Base-by-base conservation (phyloP, 2,113 vertebrate genomes). In the Coturnix japonica region DNA sequence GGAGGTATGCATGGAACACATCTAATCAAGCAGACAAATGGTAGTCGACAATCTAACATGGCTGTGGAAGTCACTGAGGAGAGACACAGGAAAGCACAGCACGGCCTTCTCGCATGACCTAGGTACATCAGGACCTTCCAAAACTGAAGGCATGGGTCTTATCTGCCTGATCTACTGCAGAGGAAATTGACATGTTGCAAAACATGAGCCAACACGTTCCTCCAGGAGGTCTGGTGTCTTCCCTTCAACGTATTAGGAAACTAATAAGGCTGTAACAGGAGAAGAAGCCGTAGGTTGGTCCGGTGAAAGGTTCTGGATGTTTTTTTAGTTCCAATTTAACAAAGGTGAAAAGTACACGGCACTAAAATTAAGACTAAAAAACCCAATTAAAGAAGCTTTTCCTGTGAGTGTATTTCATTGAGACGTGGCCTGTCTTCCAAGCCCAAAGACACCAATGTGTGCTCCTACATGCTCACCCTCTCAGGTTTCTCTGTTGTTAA, bases 1-100 rank as follows among this genome's bases (percentile, higher is more conserved):
- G 41, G 74, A 96, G 77, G 85, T 84, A 88, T 4, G 37, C 77
- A 75, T 7, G n/a, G 90, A 90, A 95, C 85, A 69, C 31, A 75
- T 72, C 93, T 95, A 89, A 95, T 95, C 89, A 91, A 86, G 87
- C 39, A 46, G 51, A 37, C 1, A 0, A 86, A 85, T 23, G 65
- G 71, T 7, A 70, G 71, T 81, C 0, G 1, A 51, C 51, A 41
- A 89, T 79, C 91, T 85, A 63, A 82, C 0, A 0, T 63, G 56
- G 49, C 54, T 89, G 88, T 91, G 54, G 59, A 66, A 91, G 57
- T 30, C 85, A 93, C 65, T 3, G 7, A 75, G 41, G 67, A 88
- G 77, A 64, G 61, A 49, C 6, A 10, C 2, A 31, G 17, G 71
- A 75, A 90, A 88, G 74, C 90, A 83, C 56, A n/a, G n/a, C n/a